phyloP scores from a whole-genome alignment of 2,888 invertebrate species.

The Amaurobius ferox region DNA sequence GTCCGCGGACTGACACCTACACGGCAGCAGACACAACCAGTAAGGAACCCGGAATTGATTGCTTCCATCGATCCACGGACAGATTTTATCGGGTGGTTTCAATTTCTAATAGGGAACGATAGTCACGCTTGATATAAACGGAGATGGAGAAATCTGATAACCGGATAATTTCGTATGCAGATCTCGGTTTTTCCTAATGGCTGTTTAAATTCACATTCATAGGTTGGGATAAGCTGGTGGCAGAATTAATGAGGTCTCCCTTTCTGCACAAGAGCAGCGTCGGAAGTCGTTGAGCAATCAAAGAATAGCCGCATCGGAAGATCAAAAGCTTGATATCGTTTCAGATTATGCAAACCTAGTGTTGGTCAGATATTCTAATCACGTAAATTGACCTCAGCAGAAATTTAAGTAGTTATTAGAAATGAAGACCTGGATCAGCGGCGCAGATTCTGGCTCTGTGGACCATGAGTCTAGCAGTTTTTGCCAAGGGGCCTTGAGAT shows the following conservation, averaged over 20 bases:
- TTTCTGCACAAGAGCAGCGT: neutral
- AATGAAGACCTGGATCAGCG: too few species aligned
- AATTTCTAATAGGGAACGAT: constrained; percentile 16
- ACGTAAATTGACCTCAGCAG: too few species aligned
- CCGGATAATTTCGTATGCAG: neutral
- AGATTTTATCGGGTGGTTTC: constrained; percentile 15
- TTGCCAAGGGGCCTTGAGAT: too few species aligned
- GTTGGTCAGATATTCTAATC: too few species aligned
- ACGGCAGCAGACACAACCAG: neutral
- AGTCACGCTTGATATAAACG: neutral
- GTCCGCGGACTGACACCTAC: too few species aligned
- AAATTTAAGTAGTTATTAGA: too few species aligned
- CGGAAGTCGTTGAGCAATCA: too few species aligned
- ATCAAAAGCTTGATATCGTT: too few species aligned
- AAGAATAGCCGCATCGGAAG: too few species aligned
- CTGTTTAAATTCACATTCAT: neutral
- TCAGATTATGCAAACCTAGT: too few species aligned
- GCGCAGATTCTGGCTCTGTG: too few species aligned
- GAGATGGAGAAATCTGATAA: neutral
- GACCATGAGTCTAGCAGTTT: too few species aligned
- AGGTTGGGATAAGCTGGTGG: neutral
- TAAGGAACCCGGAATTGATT: constrained; percentile 5
- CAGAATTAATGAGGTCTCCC: neutral
- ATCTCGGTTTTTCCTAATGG: neutral
- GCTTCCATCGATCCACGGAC: neutral